Percentiles rank a stretch among this genome's conserved stretches.
These are phyloP conservation scores for Blastobasis adustella DNA, from an alignment of 2,888 invertebrate species.

Conservation along the genomic window DNA sequence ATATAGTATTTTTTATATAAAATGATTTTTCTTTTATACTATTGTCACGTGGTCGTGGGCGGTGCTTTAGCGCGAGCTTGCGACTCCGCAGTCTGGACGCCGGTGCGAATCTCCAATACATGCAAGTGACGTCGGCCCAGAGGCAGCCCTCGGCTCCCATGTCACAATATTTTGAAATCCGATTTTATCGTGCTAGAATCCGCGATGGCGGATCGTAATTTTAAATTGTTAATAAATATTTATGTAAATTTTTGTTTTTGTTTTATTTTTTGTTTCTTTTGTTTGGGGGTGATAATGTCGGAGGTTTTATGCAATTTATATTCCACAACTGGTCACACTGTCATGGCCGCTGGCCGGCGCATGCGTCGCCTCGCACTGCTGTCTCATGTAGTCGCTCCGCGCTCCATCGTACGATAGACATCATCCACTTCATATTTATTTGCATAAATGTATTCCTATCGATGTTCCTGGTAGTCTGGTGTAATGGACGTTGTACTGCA, in stretches of 20 bases:
- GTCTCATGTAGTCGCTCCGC: no score
- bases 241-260: conserved; percentile 58
- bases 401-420: no score
- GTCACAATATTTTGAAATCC: conserved; percentile 43
- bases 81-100: neutral
- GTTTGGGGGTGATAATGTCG: neutral
- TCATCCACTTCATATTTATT: no score
- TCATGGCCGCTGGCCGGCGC: no score
- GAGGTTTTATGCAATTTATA: conserved; percentile 71
- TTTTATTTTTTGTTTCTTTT: conserved; percentile 38
- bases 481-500: no score
- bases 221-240: conserved; percentile 72
- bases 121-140: no score
- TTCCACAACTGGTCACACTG: conserved; percentile 25
- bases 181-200: conserved; percentile 43
- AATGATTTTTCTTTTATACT: conserved; percentile 15
- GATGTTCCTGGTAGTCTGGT: no score
- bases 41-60: neutral
- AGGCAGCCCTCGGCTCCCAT: conserved; percentile 14
- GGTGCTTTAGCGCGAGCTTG: neutral
- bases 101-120: neutral
- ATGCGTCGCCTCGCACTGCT: no score
- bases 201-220: conserved; percentile 49
- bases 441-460: no score
- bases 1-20: conserved; percentile 49